These are phyloP conservation scores for Falcunculus frontatus DNA, from an alignment of 2,113 vertebrate species.

Conservation along the genomic window DNA sequence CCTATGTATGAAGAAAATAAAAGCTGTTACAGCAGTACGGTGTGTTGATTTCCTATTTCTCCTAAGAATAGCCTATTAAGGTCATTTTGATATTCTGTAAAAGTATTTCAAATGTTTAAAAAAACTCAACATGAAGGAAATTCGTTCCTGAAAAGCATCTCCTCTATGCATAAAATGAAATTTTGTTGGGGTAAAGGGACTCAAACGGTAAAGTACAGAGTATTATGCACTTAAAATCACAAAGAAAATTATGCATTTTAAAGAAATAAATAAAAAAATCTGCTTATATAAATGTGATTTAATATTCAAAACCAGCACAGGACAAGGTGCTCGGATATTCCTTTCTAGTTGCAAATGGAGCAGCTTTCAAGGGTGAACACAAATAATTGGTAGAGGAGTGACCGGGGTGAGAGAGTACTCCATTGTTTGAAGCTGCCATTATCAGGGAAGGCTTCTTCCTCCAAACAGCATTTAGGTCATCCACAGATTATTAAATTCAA, in stretches of 20 bases:
- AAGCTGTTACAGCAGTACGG: background rate
- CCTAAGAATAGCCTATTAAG: background rate
- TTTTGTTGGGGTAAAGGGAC: background rate
- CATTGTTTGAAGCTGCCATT: fast-evolving
- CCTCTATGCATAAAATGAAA: background rate
- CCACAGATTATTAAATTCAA: background rate
- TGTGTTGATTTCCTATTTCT: background rate
- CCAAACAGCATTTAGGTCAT: background rate
- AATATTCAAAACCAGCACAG: background rate
- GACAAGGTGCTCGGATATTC: background rate
- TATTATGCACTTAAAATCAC: background rate
- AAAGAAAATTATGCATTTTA: background rate
- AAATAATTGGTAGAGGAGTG: background rate
- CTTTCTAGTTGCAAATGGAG: background rate
- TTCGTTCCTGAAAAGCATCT: background rate
- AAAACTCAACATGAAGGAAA: background rate
- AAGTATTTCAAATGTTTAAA: background rate
- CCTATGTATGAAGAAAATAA: background rate
- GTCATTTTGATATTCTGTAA: background rate
- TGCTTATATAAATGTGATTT: background rate
- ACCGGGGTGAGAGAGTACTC: fast-evolving
- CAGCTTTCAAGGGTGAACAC: background rate
- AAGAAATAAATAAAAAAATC: background rate
- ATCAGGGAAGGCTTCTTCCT: background rate
- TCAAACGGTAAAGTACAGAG: background rate